Percentiles rank a stretch among this genome's conserved stretches.
Conservation (phyloP, 2,888 invertebrate species). For the Drosophila mulleri region DNA sequence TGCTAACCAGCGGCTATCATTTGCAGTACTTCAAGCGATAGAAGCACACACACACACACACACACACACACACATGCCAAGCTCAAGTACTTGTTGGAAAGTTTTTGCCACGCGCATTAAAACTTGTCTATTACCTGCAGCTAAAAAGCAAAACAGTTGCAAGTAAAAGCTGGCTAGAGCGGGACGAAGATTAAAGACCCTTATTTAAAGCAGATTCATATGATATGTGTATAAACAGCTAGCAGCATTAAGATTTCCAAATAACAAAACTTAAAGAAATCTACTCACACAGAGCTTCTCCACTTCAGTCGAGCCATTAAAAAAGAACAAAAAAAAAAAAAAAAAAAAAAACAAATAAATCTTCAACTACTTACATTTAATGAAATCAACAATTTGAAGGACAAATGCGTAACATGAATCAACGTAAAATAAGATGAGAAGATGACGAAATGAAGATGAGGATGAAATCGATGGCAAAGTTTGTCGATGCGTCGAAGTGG, state of each 20-base stretch:
- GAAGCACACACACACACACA: slow-evolving; percentile 6
- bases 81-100: slow-evolving; percentile 21
- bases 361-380: slow-evolving; percentile 7
- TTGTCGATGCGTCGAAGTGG: slow-evolving; percentile 33
- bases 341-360: background rate
- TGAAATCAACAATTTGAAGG: slow-evolving; percentile 20
- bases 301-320: background rate
- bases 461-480: slow-evolving; percentile 25
- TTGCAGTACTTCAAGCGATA: slow-evolving; percentile 29
- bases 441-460: background rate
- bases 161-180: background rate
- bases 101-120: slow-evolving; percentile 32
- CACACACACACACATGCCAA: background rate
- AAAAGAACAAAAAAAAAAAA: background rate
- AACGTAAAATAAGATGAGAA: background rate
- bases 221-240: background rate
- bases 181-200: background rate
- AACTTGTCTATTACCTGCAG: slow-evolving; percentile 32
- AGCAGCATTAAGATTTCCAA: background rate
- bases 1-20: slow-evolving; percentile 36
- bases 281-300: too few relatives aligned
- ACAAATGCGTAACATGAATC: slow-evolving; percentile 17
- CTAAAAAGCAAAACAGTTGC: background rate
- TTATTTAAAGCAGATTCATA: background rate
- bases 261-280: background rate